Evolutionary conservation across 2,797 vertebrate species (phyloP).

Genomic region (Benthosema pterotum): DNA sequence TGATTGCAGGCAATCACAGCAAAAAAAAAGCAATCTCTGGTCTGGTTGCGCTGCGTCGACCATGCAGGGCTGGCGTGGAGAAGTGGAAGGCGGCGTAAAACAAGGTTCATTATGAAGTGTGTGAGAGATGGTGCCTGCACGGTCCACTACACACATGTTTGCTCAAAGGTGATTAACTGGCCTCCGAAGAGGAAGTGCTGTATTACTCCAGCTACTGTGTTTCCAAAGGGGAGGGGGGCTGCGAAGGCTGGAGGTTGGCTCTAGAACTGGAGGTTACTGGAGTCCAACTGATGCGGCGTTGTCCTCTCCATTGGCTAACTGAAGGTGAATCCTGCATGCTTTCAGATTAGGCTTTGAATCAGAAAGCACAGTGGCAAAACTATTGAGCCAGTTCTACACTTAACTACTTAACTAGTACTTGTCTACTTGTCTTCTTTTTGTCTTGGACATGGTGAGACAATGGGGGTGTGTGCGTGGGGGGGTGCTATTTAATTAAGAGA

Average conservation of each 20-base stretch:
- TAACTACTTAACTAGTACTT: constrained; percentile 16
- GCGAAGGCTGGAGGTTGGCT: too few relatives aligned
- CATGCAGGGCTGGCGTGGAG: constrained; percentile 7
- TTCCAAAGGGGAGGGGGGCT: constrained; percentile 40
- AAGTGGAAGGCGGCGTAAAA: constrained; percentile 37
- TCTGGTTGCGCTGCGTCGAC: constrained; percentile 7
- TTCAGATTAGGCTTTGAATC: not conserved
- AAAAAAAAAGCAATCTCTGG: constrained; percentile 38
- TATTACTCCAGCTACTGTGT: constrained; percentile 66
- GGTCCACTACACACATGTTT: constrained; percentile 66
- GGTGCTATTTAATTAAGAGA: constrained; percentile 68
- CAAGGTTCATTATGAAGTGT: constrained; percentile 67
- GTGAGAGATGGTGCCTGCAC: constrained; percentile 69
- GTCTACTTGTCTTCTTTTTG: constrained; percentile 12
- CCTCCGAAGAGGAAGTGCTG: constrained; percentile 71
- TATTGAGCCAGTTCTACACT: not conserved
- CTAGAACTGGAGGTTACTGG: too few relatives aligned
- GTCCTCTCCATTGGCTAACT: constrained; percentile 5
- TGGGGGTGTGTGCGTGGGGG: constrained; percentile 26
- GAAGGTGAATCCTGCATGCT: too few relatives aligned
- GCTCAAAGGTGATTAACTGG: constrained; percentile 71
- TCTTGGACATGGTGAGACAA: constrained; percentile 46
- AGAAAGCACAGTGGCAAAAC: not conserved
- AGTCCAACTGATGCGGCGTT: too few relatives aligned
- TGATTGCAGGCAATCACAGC: constrained; percentile 27